Conservation (phyloP, 2,113 vertebrate species). For the Mesitornis unicolor region DNA sequence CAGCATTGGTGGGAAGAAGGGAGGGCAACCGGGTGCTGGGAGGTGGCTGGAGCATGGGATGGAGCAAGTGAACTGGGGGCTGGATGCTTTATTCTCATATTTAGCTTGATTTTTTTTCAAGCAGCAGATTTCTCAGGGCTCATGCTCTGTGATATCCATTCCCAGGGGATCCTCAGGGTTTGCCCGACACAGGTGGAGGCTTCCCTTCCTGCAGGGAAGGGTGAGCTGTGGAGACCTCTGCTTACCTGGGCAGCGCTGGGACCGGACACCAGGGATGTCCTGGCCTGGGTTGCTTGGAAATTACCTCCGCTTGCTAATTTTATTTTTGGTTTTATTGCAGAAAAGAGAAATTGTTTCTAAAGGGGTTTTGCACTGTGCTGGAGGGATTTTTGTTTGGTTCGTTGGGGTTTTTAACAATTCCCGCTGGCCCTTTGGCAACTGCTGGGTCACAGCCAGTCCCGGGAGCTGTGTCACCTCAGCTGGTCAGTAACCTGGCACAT, state of each 20-base stretch:
- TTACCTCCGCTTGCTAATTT: neutral
- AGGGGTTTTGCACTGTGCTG: neutral
- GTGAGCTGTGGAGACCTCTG: neutral
- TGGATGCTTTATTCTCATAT: neutral
- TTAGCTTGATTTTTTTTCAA: neutral
- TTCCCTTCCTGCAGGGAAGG: neutral
- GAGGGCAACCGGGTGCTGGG: neutral
- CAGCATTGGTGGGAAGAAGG: neutral
- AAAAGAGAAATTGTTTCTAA: neutral
- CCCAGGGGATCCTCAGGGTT: slow-evolving; percentile 14
- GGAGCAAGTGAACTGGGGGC: accelerated
- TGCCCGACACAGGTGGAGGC: neutral
- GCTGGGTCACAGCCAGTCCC: neutral
- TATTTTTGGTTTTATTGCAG: neutral
- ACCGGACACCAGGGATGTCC: accelerated
- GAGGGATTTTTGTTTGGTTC: neutral
- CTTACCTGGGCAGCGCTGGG: neutral
- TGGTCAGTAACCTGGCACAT: neutral
- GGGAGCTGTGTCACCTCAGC: neutral
- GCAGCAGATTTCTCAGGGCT: neutral
- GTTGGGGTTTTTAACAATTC: neutral
- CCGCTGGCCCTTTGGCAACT: neutral
- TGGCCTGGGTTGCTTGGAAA: neutral
- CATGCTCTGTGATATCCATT: accelerated
- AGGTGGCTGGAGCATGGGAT: neutral